Base-by-base conservation (phyloP, 2,888 invertebrate species). In the Trichacis sp. region DNA sequence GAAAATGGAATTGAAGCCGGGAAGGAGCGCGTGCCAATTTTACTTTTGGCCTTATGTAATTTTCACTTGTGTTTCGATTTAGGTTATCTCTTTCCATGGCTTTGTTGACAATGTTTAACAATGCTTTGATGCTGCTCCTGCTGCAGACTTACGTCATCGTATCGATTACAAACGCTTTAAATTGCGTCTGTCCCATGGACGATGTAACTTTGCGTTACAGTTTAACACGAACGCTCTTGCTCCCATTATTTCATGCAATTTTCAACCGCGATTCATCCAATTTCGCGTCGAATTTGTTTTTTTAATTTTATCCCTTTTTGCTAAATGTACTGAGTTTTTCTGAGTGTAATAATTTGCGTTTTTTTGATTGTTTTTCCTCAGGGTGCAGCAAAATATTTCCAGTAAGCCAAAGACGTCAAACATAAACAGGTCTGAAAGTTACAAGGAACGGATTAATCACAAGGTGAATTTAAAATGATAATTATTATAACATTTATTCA, bases 391-490 rank as follows among this genome's bases (percentile, higher is more conserved):
- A 79, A 83, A 83, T 77, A 79, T 84, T 78, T 80, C 84, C 78
- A 82, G 78, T 79, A 84, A 84, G 80, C 84, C 84, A 84, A 84
- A 84, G 83, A 82, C 82, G 73, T 83, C 83, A 70, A 84, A 82
- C 74, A 84, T 88, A 73, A 90, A 89, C 81, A 87, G 92, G 71
- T 92, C 92, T 68, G 92, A 92, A 83, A 92, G 92, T 80, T 90
- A 91, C 83, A 91, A 91, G 83, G 91, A 90, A 80, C 87, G 89
- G 74, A 87, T 89, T 77, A 87, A 86, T 75, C 82, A 85, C 71
- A 86, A 85, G 84, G 86, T 87, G 72, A 85, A 58, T 65, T 56
- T 9, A 18, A 6, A n/a, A 33, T 24, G 3, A 33, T 33, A 5
- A 33, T 2, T n/a, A n/a, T n/a, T 33, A n/a, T n/a, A n/a, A n/a